Conservation (phyloP, 2,797 vertebrate species). For the Protonibea diacanthus region DNA sequence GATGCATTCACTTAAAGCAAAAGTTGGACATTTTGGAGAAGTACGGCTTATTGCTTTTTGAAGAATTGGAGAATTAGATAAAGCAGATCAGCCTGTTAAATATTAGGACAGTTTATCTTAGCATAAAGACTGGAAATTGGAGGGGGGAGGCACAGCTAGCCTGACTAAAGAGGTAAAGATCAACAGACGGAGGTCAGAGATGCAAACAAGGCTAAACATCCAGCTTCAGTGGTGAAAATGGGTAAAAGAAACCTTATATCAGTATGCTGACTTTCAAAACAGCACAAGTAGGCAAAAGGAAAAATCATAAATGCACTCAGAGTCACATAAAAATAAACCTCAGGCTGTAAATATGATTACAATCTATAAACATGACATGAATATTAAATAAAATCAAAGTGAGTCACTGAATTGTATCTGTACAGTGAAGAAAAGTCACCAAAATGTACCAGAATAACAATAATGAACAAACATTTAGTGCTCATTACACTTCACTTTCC, state of each 20-base stretch:
- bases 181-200: neutral
- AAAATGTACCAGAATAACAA: too few relatives aligned
- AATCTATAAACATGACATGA: neutral
- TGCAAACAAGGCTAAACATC: neutral
- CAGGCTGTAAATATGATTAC: neutral
- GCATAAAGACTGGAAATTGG: neutral
- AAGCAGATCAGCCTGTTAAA: neutral
- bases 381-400: neutral
- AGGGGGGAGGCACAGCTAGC: neutral
- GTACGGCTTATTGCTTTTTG: neutral
- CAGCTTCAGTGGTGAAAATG: neutral
- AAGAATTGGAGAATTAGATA: neutral
- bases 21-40: neutral
- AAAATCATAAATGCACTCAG: neutral
- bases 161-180: neutral
- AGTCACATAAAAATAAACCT: neutral
- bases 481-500: neutral
- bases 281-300: neutral
- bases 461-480: neutral
- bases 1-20: neutral
- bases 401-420: neutral
- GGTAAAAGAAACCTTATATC: neutral
- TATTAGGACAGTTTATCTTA: neutral
- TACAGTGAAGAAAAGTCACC: neutral
- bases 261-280: neutral